A percentile compares a stretch with the other conserved stretches of the same genome.
Evolutionary conservation across 2,797 vertebrate genomes (phyloP).

Genomic region (Poeciliopsis gracilis): DNA sequence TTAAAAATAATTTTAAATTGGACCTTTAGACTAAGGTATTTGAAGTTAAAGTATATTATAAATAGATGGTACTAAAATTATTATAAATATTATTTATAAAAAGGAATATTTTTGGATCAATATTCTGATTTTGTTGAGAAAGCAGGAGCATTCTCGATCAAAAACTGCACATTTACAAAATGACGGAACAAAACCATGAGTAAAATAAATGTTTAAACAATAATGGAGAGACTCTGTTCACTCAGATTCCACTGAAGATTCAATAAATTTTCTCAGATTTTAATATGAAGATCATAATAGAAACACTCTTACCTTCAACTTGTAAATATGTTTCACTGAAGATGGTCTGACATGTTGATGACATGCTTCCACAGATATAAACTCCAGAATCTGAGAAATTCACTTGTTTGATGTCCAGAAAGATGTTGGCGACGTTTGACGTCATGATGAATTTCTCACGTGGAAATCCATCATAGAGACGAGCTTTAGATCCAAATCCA

Average conservation of each 20-base stretch:
- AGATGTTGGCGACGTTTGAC: not conserved
- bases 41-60: too few species aligned
- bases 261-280: not conserved
- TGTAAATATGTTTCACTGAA: not conserved
- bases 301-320: conserved; percentile 8
- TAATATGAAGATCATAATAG: not conserved
- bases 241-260: not conserved
- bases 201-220: not conserved
- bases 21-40: too few species aligned
- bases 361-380: not conserved
- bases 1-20: too few species aligned
- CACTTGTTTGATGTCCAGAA: not conserved
- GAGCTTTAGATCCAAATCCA: fast-evolving
- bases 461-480: not conserved
- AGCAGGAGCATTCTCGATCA: fast-evolving
- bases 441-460: not conserved
- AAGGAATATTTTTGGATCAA: too few species aligned
- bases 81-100: too few species aligned
- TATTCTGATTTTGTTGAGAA: not conserved
- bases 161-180: not conserved
- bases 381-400: not conserved
- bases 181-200: not conserved
- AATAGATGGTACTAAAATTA: too few species aligned
- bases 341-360: fast-evolving
- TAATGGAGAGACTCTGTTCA: not conserved